Evolutionary conservation across 2,113 vertebrate species (phyloP).

Genomic region (Melanotaenia duboulayi): DNA sequence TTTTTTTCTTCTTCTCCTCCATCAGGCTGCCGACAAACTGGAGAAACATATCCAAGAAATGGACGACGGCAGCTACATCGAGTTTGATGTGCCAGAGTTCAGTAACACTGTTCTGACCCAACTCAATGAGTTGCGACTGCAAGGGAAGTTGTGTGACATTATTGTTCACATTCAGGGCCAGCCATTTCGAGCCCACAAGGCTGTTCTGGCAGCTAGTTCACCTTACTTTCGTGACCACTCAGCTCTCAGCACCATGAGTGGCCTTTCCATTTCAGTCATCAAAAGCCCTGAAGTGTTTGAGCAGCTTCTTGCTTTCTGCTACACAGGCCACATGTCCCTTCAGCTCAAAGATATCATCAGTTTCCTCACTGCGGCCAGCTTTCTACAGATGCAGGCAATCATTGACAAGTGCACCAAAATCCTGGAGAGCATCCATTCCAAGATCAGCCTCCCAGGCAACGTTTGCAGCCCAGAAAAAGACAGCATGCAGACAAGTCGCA

Average conservation of each 20-base stretch:
- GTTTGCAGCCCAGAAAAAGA: constrained; percentile 87
- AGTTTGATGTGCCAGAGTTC: constrained; percentile 99
- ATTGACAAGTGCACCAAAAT: constrained; percentile 99
- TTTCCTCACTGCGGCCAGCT: constrained; percentile 97
- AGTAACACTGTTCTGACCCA: constrained; percentile 97
- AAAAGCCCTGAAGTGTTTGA: constrained; percentile 98
- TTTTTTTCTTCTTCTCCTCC: constrained; percentile 9
- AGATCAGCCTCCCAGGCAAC: constrained; percentile 90
- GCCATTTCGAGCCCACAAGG: constrained; percentile 97
- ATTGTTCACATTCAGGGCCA: constrained; percentile 98
- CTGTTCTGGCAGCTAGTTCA: constrained; percentile 96
- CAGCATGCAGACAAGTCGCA: constrained; percentile 84
- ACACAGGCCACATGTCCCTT: constrained; percentile 98
- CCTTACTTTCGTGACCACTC: constrained; percentile 99
- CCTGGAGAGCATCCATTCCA: constrained; percentile 97
- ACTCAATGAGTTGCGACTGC: constrained; percentile 95
- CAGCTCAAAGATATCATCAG: constrained; percentile 97
- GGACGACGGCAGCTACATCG: constrained; percentile 97
- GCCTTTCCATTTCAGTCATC: constrained; percentile 98
- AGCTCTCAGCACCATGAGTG: constrained; percentile 96
- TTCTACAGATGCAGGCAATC: constrained; percentile 98
- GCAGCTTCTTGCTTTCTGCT: constrained; percentile 97
- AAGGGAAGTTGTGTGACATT: constrained; percentile 98
- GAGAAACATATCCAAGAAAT: constrained; percentile 88
- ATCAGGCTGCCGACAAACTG: constrained; percentile 77